phyloP scores from a whole-genome alignment of 1,140 invertebrate species.

The Drosophila eugracilis region DNA sequence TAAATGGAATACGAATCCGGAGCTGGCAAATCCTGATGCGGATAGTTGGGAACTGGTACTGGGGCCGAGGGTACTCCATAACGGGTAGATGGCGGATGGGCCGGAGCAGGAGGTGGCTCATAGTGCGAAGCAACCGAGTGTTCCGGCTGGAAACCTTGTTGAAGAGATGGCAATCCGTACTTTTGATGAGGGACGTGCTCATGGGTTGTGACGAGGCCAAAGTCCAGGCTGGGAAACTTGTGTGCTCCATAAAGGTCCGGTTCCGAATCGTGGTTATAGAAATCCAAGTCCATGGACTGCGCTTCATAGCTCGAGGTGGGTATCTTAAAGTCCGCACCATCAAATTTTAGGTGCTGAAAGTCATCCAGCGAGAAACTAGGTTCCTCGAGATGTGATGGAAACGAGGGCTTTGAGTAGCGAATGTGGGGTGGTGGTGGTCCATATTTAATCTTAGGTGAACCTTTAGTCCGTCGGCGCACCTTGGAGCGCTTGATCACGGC shows the following conservation, averaged over 20 bases:
- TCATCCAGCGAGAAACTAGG: conserved; percentile 64
- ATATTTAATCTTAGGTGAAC: conserved; percentile 64
- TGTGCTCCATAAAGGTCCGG: conserved; percentile 60
- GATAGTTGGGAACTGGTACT: conserved; percentile 31
- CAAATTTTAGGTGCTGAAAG: conserved; percentile 75
- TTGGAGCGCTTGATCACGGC: conserved; percentile 46
- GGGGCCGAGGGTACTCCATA: conserved; percentile 49
- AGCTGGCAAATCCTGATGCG: conserved; percentile 21
- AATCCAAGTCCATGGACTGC: conserved; percentile 77
- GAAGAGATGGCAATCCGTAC: conserved; percentile 61
- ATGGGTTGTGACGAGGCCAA: conserved; percentile 18
- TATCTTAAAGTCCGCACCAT: conserved; percentile 65
- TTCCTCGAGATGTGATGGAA: conserved; percentile 45
- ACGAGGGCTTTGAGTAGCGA: conserved; percentile 49
- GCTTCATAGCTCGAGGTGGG: conserved; percentile 72
- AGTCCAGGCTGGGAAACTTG: conserved; percentile 64
- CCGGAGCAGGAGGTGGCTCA: conserved; percentile 22
- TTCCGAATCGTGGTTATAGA: conserved; percentile 62
- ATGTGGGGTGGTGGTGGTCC: conserved; percentile 51
- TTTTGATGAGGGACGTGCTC: conserved; percentile 61
- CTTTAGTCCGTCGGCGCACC: conserved; percentile 55
- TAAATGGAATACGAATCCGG: conserved; percentile 63
- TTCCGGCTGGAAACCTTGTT: conserved; percentile 52
- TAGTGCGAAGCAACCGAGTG: conserved; percentile 53
- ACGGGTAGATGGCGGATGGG: conserved; percentile 24